Percentiles rank a stretch among this genome's conserved stretches.
These are phyloP conservation scores for Metaphire vulgaris DNA, from an alignment of 1,140 invertebrate species.

Conservation along the genomic window DNA sequence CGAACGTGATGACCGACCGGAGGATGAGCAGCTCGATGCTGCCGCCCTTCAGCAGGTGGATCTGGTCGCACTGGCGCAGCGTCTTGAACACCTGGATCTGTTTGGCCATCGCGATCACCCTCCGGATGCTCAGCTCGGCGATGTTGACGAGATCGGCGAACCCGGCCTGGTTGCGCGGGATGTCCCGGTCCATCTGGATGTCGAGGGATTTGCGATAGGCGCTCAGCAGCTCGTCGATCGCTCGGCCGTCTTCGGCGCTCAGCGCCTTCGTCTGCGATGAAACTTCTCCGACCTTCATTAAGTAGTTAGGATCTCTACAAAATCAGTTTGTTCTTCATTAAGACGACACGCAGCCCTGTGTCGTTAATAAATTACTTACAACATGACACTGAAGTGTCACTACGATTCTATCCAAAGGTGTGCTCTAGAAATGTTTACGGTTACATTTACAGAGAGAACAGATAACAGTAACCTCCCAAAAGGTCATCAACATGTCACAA, in stretches of 20 bases:
- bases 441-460: too few species aligned
- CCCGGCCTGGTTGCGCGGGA: slow-evolving; percentile 29
- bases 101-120: slow-evolving; percentile 53
- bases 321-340: too few species aligned
- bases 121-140: too few species aligned
- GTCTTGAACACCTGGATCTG: slow-evolving; percentile 51
- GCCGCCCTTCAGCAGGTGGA: slow-evolving; percentile 53
- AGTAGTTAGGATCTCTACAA: too few species aligned
- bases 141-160: too few species aligned
- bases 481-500: too few species aligned
- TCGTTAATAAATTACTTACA: too few species aligned
- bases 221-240: slow-evolving; percentile 45
- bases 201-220: slow-evolving; percentile 48
- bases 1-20: slow-evolving; percentile 50
- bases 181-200: slow-evolving; percentile 32
- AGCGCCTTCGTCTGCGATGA: slow-evolving; percentile 35
- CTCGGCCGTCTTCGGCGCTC: slow-evolving; percentile 41
- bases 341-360: too few species aligned
- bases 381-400: too few species aligned
- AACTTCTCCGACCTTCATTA: slow-evolving; percentile 31
- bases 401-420: too few species aligned
- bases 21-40: slow-evolving; percentile 56
- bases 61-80: slow-evolving; percentile 52
- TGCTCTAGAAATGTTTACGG: too few species aligned
- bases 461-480: too few species aligned